Evolutionary conservation across 2,113 vertebrate species (phyloP).

Genomic region (Varanus komodoensis): DNA sequence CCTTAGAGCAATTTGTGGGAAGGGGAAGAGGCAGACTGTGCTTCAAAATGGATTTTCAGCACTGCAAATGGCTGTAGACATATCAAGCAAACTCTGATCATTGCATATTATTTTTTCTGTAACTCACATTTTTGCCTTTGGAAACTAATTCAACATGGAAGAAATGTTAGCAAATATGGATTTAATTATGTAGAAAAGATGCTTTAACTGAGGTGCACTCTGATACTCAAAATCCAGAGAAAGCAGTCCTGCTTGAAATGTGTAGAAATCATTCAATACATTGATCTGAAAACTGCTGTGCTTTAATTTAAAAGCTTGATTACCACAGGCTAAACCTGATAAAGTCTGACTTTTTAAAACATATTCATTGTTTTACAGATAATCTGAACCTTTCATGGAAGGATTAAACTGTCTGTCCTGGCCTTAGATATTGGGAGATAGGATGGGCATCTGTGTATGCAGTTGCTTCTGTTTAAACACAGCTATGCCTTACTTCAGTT

Average conservation of each 20-base stretch:
- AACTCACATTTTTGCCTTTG: constrained; percentile 53
- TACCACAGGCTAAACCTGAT: constrained; percentile 56
- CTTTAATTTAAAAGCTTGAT: constrained; percentile 67
- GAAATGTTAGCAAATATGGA: constrained; percentile 54
- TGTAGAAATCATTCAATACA: constrained; percentile 70
- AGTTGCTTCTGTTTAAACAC: no score
- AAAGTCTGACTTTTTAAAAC: constrained; percentile 55
- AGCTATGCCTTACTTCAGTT: no score
- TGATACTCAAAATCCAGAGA: constrained; percentile 63
- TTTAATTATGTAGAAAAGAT: constrained; percentile 64
- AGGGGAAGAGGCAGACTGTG: neutral
- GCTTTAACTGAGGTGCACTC: constrained; percentile 50
- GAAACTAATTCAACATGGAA: constrained; percentile 53
- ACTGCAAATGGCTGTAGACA: neutral
- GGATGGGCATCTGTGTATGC: no score
- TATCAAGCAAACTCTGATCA: neutral
- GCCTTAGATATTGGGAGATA: no score
- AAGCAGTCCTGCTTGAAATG: constrained; percentile 52
- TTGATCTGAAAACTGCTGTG: constrained; percentile 63
- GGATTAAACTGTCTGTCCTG: neutral
- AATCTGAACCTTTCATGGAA: constrained; percentile 46
- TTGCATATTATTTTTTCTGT: constrained; percentile 21
- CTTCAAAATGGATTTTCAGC: neutral
- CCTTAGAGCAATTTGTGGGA: neutral
- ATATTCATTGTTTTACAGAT: constrained; percentile 32